Base-by-base conservation (phyloP, 2,888 invertebrate species). In the Acanthosepion lycidas region DNA sequence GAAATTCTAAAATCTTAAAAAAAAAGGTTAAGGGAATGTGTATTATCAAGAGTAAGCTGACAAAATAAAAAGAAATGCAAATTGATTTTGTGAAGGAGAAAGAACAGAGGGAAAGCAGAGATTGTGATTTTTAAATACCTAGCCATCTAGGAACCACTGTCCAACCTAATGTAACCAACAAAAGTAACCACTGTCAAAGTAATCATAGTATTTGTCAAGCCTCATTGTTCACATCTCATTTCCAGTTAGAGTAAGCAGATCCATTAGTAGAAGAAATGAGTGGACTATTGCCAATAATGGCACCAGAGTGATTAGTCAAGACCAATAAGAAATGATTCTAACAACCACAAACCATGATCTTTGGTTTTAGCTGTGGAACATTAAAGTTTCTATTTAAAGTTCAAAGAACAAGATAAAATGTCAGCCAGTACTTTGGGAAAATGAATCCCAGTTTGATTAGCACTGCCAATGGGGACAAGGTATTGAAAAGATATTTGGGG, bases 201-300 rank as follows among this genome's bases (percentile, higher is more conserved):
- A 23, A 78, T 78, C 28, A 78, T 78, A 78, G 78, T 78, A 78
- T 78, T 78, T 78, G 78, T 78, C 78, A 78, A 78, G 78, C 78
- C 78, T n/a, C n/a, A 78, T 78, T 78, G 78, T 78, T 78, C 78
- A 78, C 78, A 78, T 78, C 78, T 12, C 12, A 78, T 78, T 33
- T 9, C 78, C 78, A 78, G 78, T 78, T 78, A 78, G n/a, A n/a
- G n/a, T 33, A 33, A 78, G 78, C n/a, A 15, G 15, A 12, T 78
- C 78, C 78, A 78, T 78, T 78, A 78, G 33, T 78, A n/a, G n/a
- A 78, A 78, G 78, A 78, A 78, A 78, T 78, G 78, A n/a, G n/a
- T 78, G 78, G 78, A 78, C 78, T 78, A 78, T 78, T 78, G 78
- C 78, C 78, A 78, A 78, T 78, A 78, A 78, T 78, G 78, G 78